Evolutionary conservation across 1,140 invertebrate species (phyloP).

Genomic region (Antheraea pernyi): DNA sequence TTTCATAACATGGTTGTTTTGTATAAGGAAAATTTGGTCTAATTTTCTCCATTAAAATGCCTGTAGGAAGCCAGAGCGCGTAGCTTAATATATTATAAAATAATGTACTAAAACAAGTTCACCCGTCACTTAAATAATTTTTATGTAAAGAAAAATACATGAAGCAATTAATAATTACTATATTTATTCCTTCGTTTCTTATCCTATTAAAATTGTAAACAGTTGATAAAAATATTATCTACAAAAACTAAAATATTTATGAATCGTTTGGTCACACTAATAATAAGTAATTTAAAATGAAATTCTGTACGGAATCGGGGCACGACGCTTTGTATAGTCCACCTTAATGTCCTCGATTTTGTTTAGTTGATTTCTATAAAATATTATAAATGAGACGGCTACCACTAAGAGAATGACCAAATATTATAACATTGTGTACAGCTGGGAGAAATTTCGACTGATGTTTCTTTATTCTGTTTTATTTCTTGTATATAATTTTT

Average conservation of each 20-base stretch:
- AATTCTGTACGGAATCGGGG: slow-evolving; percentile 53
- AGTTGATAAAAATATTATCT: not conserved
- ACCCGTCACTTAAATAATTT: no score
- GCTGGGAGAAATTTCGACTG: slow-evolving; percentile 42
- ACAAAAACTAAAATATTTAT: not conserved
- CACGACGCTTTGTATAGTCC: slow-evolving; percentile 54
- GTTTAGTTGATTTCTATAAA: slow-evolving; percentile 79
- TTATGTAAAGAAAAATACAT: not conserved
- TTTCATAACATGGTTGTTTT: no score
- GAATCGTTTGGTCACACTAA: slow-evolving; percentile 40
- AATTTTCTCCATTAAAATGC: no score
- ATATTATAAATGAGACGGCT: slow-evolving; percentile 77
- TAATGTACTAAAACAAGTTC: no score
- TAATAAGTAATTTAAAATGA: slow-evolving; percentile 60
- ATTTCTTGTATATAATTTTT: no score
- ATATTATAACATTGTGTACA: slow-evolving; percentile 53
- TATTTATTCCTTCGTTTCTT: not conserved
- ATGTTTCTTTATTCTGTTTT: not conserved
- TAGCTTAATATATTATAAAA: no score
- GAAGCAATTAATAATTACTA: not conserved
- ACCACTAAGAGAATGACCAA: slow-evolving; percentile 76
- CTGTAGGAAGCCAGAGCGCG: no score
- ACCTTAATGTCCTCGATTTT: slow-evolving; percentile 70
- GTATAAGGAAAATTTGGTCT: no score
- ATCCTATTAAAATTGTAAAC: not conserved